Evolutionary conservation across 2,113 vertebrate species (phyloP), one percentile per base, ranked within the genome.

Genomic region (Phycodurus eques): DNA sequence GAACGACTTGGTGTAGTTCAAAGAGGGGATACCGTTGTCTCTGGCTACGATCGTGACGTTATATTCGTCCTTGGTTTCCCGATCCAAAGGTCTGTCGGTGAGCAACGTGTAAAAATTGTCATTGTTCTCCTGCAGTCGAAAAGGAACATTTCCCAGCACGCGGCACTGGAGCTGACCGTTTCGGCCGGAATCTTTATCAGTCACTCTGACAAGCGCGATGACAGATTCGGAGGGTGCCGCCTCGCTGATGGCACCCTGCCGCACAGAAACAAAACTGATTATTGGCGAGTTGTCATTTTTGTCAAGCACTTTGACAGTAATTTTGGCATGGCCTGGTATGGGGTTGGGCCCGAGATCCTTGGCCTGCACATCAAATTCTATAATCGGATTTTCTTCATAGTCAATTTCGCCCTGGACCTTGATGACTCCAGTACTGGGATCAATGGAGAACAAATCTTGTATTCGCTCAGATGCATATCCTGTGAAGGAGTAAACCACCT

Each of bases 281-380:
- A 95, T 91, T 72, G 98, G 98, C 0, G 95, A 95, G 68, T 99
- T 99, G 93, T 99, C 98, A 43, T 99, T 99, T 78, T 95, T 96
- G 87, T 99, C 98, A 0, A 96, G 85, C 67, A 99, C 96, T 88
- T 95, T 95, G 35, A 99, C 97, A 0, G 95, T 97, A 82, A 99
- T 96, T 88, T 99, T 99, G 85, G 97, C 98, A 75, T 99, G 98
- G 68, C 96, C 97, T 0, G 98, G 98, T 68, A 99, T 97, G 6
- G 98, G 96, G 87, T 99, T 99, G 46, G 98, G 98, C 0, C 98
- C 98, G 71, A 98, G 80, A 86, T 99, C 98, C 54, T 96, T 92
- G 59, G 98, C 97, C 91, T 99, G 98, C 46, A 99, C 96, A n/a
- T 99, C 97, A 49, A 99, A 98, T 90, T 99, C 98, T 78, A 98